Evolutionary conservation across 2,113 vertebrate species (phyloP).

Genomic region (Phaethornis superciliosus): DNA sequence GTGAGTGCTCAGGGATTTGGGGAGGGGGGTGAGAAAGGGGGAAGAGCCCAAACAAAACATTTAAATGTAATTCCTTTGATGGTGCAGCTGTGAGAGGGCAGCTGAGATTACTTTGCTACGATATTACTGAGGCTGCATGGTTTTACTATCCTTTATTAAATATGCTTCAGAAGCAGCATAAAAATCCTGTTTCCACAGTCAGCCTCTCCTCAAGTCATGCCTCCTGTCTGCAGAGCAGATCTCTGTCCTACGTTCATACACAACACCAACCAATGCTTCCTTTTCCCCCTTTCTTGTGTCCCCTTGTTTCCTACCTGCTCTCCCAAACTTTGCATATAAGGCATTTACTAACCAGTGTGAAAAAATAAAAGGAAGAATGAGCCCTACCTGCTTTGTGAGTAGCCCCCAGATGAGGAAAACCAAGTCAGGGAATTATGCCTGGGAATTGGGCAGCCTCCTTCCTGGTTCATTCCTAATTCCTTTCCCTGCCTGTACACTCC

Average conservation of each 20-base stretch:
- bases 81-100: conserved; percentile 29
- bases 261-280: background rate
- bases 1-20: conserved; percentile 11
- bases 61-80: conserved; percentile 14
- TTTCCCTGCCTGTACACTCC: accelerated
- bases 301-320: background rate
- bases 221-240: background rate
- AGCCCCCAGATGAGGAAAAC: background rate
- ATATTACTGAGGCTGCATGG: background rate
- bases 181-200: background rate
- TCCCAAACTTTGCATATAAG: background rate
- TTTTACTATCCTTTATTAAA: background rate
- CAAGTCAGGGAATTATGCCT: background rate
- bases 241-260: background rate
- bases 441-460: background rate
- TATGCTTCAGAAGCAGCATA: background rate
- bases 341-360: background rate
- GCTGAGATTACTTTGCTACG: background rate
- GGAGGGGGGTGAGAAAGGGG: background rate
- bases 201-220: background rate
- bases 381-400: accelerated
- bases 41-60: conserved; percentile 40
- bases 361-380: background rate
- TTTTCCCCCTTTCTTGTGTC: background rate
- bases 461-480: background rate